These are phyloP conservation scores for Cyclophora punctaria DNA, from an alignment of 2,888 invertebrate genomes.

Conservation along the genomic window DNA sequence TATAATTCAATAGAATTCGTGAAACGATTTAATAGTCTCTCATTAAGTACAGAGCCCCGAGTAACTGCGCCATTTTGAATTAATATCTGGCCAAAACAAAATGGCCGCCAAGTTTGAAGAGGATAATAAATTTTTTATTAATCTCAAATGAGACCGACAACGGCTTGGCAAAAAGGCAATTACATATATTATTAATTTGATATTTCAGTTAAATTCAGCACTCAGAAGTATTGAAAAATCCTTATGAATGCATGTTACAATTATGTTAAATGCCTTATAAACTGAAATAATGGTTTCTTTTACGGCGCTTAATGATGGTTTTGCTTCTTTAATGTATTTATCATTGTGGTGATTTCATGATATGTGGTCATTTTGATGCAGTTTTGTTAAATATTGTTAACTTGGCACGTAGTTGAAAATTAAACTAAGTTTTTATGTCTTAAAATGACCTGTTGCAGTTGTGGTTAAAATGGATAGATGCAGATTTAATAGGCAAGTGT, in stretches of 20 bases:
- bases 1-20: slow-evolving; percentile 35
- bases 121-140: slow-evolving; percentile 58
- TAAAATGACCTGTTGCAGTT: no score
- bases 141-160: slow-evolving; percentile 45
- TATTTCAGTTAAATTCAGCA: slow-evolving; percentile 11
- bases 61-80: slow-evolving; percentile 64
- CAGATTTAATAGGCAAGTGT: no score
- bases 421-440: no score
- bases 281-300: no score
- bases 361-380: no score
- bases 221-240: slow-evolving; percentile 7
- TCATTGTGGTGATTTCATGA: no score
- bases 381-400: no score
- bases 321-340: no score
- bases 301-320: no score
- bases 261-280: not conserved
- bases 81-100: slow-evolving; percentile 45
- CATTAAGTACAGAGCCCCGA: slow-evolving; percentile 63
- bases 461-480: no score
- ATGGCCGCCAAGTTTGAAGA: slow-evolving; percentile 13
- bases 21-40: slow-evolving; percentile 60
- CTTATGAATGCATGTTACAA: not conserved
- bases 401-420: no score
- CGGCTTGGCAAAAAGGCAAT: slow-evolving; percentile 37
- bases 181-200: slow-evolving; percentile 41